phyloP scores from a whole-genome alignment of 2,113 vertebrate genomes.

The cattle (Bos taurus) region DNA sequence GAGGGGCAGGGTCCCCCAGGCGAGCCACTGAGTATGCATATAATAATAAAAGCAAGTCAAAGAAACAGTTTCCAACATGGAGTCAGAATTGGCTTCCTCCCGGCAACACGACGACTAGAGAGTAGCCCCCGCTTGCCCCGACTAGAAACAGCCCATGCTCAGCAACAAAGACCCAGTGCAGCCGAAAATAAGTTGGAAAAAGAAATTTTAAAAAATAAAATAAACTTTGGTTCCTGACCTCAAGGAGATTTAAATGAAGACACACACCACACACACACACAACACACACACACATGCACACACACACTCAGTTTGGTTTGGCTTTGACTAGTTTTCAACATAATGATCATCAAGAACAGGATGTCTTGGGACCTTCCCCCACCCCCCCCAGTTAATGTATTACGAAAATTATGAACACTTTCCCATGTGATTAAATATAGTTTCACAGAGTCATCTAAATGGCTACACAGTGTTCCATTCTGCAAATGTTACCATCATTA shows the following conservation, averaged over 20 bases:
- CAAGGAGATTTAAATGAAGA: not conserved
- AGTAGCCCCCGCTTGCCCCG: not conserved
- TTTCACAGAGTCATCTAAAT: not conserved
- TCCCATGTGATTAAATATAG: accelerated
- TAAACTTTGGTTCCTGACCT: not conserved
- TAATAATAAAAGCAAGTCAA: not conserved
- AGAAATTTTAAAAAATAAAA: not conserved
- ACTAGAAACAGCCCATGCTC: not conserved
- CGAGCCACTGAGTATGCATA: not conserved
- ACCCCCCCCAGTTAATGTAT: too few species aligned
- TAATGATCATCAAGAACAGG: not conserved
- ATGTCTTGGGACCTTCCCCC: not conserved
- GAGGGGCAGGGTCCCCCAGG: not conserved
- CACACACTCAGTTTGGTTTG: not conserved
- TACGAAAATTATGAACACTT: too few species aligned
- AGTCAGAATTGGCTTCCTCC: not conserved
- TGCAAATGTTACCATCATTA: accelerated
- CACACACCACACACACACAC: not conserved
- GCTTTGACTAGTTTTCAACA: not conserved
- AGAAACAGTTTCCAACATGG: not conserved
- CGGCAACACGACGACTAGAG: not conserved
- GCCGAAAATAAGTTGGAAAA: not conserved
- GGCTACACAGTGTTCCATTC: not conserved
- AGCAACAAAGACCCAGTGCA: not conserved
- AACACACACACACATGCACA: not conserved